Evolutionary conservation across 2,888 invertebrate genomes (phyloP), one percentile per base, ranked within the genome.

Genomic region (Hypercompe scribonia): DNA sequence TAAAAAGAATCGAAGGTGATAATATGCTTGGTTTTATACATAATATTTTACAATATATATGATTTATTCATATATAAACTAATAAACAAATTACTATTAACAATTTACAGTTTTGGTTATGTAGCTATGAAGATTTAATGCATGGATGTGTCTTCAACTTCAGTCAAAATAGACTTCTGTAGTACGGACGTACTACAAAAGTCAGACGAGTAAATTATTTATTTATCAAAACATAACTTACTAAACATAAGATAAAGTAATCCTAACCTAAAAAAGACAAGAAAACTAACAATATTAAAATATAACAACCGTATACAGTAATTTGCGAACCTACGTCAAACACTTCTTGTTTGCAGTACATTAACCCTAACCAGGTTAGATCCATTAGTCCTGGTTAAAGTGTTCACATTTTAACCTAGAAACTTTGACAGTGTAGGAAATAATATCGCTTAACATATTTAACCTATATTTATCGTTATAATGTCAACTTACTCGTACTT

Each of bases 341-440:
- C 18, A 34, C 42, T 33, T 63, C 33, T 70, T 64, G 42, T 61
- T 50, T 21, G 34, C n/a, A 31, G n/a, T 63, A 33, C 69, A 46
- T 70, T 70, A 61, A 70, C 63, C 69, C 46, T 46, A 70, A 63
- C 63, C 63, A 70, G 46, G 42, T 70, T 64, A 46, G 42, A 61
- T 70, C 63, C 63, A 70, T 70, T 63, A 70, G 15, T 33, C 33
- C 33, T 33, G 31, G 33, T 31, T 33, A 15, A 69, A 28, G 69
- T 31, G 31, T 70, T 46, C 8, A 46, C 61, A 31, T 33, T 63
- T 69, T 63, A 42, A 69, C 58, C 69, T 24, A 39, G 39, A 58
- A 31, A 69, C 69, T 42, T 69, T 8, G 61, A 61, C 61, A 42
- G 28, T 36, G 36, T 69, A 31, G 36, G 33, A 28, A 54, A 68